Evolutionary conservation across 2,113 vertebrate genomes (phyloP).

Genomic region (Plotosus lineatus): DNA sequence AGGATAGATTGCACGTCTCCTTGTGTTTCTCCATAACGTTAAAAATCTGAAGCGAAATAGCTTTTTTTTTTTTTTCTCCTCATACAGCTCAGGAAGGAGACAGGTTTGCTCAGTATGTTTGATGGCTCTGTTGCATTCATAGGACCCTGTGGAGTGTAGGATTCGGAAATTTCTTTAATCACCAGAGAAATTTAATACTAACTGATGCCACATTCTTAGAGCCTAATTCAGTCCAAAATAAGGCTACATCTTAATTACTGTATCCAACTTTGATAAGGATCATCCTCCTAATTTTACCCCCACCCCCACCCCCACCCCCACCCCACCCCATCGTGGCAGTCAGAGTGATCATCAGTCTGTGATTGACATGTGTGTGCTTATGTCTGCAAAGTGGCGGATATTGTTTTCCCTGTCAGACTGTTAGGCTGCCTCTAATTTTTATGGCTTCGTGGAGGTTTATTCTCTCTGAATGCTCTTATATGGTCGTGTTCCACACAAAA

Average conservation of each 20-base stretch:
- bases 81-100: neutral
- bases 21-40: constrained; percentile 42
- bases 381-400: too few species aligned
- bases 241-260: neutral
- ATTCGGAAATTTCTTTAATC: neutral
- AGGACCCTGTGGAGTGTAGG: neutral
- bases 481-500: too few species aligned
- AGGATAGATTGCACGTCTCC: constrained; percentile 35
- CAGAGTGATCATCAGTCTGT: too few species aligned
- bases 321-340: too few species aligned
- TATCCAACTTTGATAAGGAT: neutral
- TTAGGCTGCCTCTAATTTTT: too few species aligned
- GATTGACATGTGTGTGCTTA: too few species aligned
- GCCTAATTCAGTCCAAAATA: neutral
- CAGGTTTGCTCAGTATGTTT: neutral
- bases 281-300: neutral
- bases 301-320: too few species aligned
- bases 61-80: constrained; percentile 47
- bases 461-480: too few species aligned
- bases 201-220: neutral
- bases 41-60: constrained; percentile 49
- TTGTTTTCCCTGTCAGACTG: too few species aligned
- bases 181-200: neutral
- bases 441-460: too few species aligned
- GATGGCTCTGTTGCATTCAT: neutral